phyloP scores from a whole-genome alignment of 2,797 vertebrate genomes.

The Danionella dracula region DNA sequence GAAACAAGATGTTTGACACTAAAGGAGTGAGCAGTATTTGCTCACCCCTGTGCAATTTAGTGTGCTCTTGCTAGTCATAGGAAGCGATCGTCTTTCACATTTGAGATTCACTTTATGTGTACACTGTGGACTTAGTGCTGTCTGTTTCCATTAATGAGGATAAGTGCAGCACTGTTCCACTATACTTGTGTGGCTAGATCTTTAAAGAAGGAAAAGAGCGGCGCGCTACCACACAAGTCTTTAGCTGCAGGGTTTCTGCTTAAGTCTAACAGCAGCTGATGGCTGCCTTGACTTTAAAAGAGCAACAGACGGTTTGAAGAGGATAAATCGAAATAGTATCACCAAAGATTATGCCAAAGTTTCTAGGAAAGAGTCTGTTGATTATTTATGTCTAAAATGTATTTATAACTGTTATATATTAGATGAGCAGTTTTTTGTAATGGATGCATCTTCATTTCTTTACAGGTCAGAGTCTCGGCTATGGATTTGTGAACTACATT shows the following conservation, averaged over 20 bases:
- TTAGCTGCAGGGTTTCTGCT: constrained; percentile 28
- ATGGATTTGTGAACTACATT: constrained; percentile 91
- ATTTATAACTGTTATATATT: neutral
- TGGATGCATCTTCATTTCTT: constrained; percentile 28
- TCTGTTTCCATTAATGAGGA: constrained; percentile 71
- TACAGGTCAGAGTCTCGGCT: constrained; percentile 89
- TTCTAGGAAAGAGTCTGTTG: constrained; percentile 12
- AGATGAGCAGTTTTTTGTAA: neutral
- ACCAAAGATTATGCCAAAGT: constrained; percentile 30
- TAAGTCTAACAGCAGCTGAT: constrained; percentile 34
- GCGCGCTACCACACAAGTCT: constrained; percentile 4
- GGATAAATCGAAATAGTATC: constrained; percentile 42
- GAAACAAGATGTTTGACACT: constrained; percentile 65
- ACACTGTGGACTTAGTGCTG: constrained; percentile 60
- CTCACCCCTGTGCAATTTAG: constrained; percentile 44
- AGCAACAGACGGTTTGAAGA: constrained; percentile 15
- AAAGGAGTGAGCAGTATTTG: constrained; percentile 56
- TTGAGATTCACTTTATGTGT: constrained; percentile 72
- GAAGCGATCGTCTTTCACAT: constrained; percentile 58
- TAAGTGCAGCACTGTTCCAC: constrained; percentile 46
- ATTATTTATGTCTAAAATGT: constrained; percentile 8
- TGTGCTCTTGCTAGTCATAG: constrained; percentile 47
- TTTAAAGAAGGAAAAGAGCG: constrained; percentile 43
- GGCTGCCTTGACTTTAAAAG: constrained; percentile 24
- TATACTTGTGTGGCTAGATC: constrained; percentile 40